Evolutionary conservation across 2,113 vertebrate species (phyloP), one percentile per base, ranked within the genome.

Genomic region (Aramus guarauna): DNA sequence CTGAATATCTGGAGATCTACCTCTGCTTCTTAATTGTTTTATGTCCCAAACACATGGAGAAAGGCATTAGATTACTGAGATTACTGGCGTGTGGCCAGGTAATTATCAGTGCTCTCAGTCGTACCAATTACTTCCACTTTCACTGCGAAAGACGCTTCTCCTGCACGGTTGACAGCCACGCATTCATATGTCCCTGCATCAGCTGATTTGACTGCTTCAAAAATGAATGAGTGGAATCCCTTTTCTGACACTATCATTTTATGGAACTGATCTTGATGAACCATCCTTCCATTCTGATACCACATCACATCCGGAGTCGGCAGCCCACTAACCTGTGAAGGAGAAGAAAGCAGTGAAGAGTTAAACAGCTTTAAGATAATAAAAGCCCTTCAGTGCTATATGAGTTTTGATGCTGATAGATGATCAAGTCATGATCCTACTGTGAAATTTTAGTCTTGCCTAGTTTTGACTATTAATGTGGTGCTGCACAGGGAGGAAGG

Each of bases 221-320:
- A 99, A 97, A 99, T 99, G 94, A 99, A 99, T 0, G 99, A 99
- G 95, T 99, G 99, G 97, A 99, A 98, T 72, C 99, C 99, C 84
- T 99, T 99, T 94, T 99, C 99, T 94, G 99, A 99, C 93, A 99
- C 99, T 92, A 99, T 98, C 99, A 99, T 99, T 98, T 99, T 99
- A 69, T 99, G 99, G 95, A 99, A 98, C 81, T 99, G 99, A 56
- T 99, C 99, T 21, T 99, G 98, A 21, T 99, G 99, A 63, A 99
- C 98, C 90, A 98, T 98, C 98, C 98, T 99, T 60, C 99, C 99
- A 6, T 99, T 99, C 97, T 99, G 98, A 93, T 99, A 99, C 99
- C 99, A 99, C 95, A 98, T 98, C 76, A 99, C 98, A 63, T 99
- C 99, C 43, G 99, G 99, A 27, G 98, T 98, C 0, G 99, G 99